These are phyloP conservation scores for Pachyseris speciosa DNA, from an alignment of 64 coral and sea anemone genomes.

Conservation along the genomic window DNA sequence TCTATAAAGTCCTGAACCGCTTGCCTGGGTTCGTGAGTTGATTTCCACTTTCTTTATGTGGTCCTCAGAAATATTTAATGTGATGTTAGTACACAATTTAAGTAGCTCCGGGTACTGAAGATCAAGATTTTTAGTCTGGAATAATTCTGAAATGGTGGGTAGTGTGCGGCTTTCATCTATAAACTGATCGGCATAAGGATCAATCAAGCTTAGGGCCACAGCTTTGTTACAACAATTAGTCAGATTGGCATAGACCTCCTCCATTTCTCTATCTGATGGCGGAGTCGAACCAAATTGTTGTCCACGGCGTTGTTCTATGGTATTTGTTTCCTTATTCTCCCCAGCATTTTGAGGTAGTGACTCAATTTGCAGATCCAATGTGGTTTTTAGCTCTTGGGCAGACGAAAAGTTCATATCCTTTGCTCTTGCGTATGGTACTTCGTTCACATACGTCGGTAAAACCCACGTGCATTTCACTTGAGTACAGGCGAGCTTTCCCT, in stretches of 20 bases:
- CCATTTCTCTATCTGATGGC: neutral
- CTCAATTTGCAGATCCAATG: neutral
- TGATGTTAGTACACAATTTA: neutral
- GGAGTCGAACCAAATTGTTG: neutral
- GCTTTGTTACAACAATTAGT: neutral
- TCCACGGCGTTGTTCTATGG: neutral
- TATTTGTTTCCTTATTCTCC: neutral
- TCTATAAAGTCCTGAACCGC: neutral
- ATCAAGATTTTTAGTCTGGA: neutral
- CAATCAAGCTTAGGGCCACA: neutral
- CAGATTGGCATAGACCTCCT: neutral
- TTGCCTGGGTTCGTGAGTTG: neutral
- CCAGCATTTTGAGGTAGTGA: neutral
- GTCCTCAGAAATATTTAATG: neutral
- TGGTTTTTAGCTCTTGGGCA: neutral
- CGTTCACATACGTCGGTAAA: neutral
- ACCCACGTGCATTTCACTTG: neutral
- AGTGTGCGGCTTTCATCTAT: neutral
- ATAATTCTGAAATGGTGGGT: neutral
- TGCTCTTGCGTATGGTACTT: constrained; percentile 8
- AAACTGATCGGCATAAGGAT: constrained; percentile 22
- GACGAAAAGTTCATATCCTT: constrained; percentile 9
- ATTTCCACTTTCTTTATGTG: neutral
- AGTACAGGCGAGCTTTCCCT: neutral
- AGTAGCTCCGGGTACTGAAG: neutral